These are phyloP conservation scores for Uromys caudimaculatus DNA, from an alignment of 2,797 vertebrate species.

Conservation along the genomic window DNA sequence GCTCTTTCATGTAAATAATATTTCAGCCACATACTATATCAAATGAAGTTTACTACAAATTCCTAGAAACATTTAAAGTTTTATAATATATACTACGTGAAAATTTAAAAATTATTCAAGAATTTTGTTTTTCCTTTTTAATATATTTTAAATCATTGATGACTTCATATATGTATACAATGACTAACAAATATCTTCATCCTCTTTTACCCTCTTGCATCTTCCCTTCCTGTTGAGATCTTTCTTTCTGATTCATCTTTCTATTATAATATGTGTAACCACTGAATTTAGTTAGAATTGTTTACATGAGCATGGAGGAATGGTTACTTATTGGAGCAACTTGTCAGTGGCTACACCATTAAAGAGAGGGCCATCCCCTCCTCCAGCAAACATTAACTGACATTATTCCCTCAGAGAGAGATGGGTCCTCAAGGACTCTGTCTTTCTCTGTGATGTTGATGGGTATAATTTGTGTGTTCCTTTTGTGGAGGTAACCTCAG, in stretches of 20 bases:
- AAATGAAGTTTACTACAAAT: background rate
- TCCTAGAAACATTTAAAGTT: background rate
- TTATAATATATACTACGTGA: background rate
- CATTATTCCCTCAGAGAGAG: too few species aligned
- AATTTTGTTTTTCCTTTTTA: slow-evolving; percentile 7
- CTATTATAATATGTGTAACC: background rate
- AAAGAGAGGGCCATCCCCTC: background rate
- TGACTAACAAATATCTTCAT: too few species aligned
- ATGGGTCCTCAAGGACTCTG: too few species aligned
- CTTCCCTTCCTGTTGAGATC: background rate
- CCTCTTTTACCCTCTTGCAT: background rate
- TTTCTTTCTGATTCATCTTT: background rate
- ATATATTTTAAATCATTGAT: background rate
- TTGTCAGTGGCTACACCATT: background rate
- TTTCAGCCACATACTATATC: slow-evolving; percentile 35
- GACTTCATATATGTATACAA: too few species aligned
- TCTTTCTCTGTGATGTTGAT: background rate
- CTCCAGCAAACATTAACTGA: background rate
- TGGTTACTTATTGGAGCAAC: too few species aligned
- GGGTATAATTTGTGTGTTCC: too few species aligned
- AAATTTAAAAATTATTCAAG: background rate
- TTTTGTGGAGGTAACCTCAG: too few species aligned
- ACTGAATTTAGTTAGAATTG: background rate
- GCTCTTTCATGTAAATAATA: background rate
- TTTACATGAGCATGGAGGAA: background rate